Evolutionary conservation across 1,140 invertebrate genomes (phyloP), one percentile per base, ranked within the genome.

Genomic region (Drosophila tristis): DNA sequence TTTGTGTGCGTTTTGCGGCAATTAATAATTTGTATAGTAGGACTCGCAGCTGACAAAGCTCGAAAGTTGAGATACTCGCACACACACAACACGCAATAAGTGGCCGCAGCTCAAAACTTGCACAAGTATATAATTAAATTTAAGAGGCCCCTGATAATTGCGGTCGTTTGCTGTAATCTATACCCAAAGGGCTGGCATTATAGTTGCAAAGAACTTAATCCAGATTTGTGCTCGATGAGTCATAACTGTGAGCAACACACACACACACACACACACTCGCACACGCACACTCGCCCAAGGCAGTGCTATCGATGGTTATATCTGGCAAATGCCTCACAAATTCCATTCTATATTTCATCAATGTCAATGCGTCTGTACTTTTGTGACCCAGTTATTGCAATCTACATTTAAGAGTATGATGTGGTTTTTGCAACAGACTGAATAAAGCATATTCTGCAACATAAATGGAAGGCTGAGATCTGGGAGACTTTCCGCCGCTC

Each of bases 1-100:
- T 86, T 86, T 86, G 82, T 78, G 78, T 79, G 65, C 62, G 74
- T 75, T 87, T 75, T 82, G 84, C 62, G 78, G 82, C 84, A 87
- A 86, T 86, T 86, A 87, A 86, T 87, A 87, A 82, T 87, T 81
- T 82, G 71, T 87, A 64, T 80, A 54, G 64, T 48, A 80, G 35
- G 35, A 13, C 35, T 9, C 60, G 74, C 72, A 74, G 65, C 71
- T 60, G 68, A 63, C 62, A 45, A 64, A 71, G 62, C 67, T 62
- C 49, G 20, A 74, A 63, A 70, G 39, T 68, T 68, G 56, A 75
- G 56, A 58, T 4, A 13, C 35, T 5, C 4, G 6, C 29, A 31
- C 42, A 42, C 43, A 53, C 65, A 25, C 3, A 25, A 25, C 23
- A 25, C 23, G 4, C 2, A 25, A 60, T 43, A 20, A 75, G 61